Percentiles rank a stretch among this genome's conserved stretches.
Evolutionary conservation across 2,888 invertebrate genomes (phyloP).

Genomic region (Idaea biselata): DNA sequence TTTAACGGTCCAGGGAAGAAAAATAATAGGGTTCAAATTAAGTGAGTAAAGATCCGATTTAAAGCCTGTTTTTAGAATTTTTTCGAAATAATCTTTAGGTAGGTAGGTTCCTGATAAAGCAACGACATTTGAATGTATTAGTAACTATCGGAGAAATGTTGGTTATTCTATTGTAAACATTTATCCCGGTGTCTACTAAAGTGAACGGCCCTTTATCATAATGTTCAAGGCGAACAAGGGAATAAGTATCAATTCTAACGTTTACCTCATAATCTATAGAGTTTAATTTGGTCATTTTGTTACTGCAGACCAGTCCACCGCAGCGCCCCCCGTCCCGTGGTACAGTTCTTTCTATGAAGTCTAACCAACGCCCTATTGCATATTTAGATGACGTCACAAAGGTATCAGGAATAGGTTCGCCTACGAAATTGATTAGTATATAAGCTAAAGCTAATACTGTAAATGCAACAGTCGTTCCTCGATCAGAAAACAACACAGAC

Average conservation of each 20-base stretch:
- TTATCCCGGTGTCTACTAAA: conserved; percentile 27
- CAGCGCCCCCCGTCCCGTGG: conserved; percentile 36
- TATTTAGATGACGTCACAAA: conserved; percentile 64
- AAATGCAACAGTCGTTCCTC: conserved; percentile 60
- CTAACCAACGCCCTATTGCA: conserved; percentile 62
- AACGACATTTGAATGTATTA: background rate
- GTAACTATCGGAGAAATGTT: background rate
- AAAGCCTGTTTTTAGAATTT: background rate
- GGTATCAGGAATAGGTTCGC: conserved; percentile 63
- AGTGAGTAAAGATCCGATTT: background rate
- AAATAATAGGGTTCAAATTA: background rate
- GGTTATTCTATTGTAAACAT: conserved; percentile 12
- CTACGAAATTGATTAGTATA: conserved; percentile 64
- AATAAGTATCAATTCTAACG: conserved; percentile 37
- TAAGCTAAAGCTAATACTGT: conserved; percentile 52
- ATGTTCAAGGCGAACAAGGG: conserved; percentile 68
- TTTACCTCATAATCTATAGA: conserved; percentile 42
- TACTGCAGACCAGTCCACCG: conserved; percentile 16
- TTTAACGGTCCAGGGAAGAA: conserved; percentile 15
- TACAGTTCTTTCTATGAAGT: conserved; percentile 51
- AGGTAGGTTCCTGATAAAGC: background rate
- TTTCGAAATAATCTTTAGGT: background rate
- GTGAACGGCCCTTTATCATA: conserved; percentile 67
- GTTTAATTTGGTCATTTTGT: conserved; percentile 34
- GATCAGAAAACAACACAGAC: conserved; percentile 71